Conservation (phyloP, 1,140 invertebrate species). For the Carposina sasakii region DNA sequence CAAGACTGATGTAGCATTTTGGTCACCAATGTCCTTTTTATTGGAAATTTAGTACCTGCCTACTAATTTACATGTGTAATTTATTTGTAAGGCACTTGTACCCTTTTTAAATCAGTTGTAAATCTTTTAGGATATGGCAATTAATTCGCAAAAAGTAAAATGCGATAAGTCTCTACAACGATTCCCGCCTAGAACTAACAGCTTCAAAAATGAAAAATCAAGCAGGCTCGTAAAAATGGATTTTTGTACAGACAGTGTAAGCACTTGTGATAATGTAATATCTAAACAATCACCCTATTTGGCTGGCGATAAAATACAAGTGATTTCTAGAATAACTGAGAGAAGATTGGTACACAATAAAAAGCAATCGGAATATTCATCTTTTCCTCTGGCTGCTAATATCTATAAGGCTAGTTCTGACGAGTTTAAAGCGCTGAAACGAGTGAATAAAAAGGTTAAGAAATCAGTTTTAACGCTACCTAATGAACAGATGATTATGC, state of each 20-base stretch:
- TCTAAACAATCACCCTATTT: slow-evolving; percentile 40
- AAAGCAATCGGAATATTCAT: slow-evolving; percentile 35
- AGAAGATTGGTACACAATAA: slow-evolving; percentile 34
- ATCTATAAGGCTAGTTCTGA: slow-evolving; percentile 57
- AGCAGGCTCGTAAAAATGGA: no score
- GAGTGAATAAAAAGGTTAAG: slow-evolving; percentile 39
- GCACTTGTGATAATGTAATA: no score
- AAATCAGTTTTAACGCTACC: slow-evolving; percentile 53
- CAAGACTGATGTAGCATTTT: no score
- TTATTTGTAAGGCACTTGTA: no score
- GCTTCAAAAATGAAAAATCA: no score
- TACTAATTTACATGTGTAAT: no score
- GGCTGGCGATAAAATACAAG: slow-evolving; percentile 32
- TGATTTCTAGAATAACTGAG: slow-evolving; percentile 36
- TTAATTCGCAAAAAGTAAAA: slow-evolving; percentile 29
- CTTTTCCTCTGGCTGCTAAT: slow-evolving; percentile 43
- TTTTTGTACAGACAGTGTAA: no score
- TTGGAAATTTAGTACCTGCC: no score
- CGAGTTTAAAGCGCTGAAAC: slow-evolving; percentile 40
- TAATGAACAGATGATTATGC: slow-evolving; percentile 32
- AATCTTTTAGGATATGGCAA: slow-evolving; percentile 31
- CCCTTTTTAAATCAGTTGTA: slow-evolving; percentile 7
- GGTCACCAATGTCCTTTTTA: no score
- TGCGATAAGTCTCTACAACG: no score
- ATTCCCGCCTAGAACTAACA: no score